Evolutionary conservation across 2,888 invertebrate species (phyloP).

Genomic region (Eumerus sabulonum): DNA sequence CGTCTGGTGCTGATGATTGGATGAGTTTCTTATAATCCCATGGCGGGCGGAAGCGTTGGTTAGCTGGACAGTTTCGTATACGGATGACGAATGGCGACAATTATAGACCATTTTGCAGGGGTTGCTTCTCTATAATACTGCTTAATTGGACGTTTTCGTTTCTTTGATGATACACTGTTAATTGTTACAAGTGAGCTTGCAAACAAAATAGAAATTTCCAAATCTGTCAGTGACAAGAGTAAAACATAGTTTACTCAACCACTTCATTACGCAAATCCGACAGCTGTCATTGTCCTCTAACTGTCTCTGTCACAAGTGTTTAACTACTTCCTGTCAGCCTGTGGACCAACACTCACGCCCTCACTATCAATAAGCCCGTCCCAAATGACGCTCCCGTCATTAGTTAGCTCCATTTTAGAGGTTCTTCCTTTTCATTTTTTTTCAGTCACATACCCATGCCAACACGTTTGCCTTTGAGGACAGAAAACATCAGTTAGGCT

Average conservation of each 20-base stretch:
- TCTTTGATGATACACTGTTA: not conserved
- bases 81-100: slow-evolving; percentile 59
- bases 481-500: slow-evolving; percentile 19
- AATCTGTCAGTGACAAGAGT: too few relatives aligned
- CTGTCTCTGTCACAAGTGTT: too few relatives aligned
- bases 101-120: slow-evolving; percentile 64
- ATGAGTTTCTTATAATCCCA: slow-evolving; percentile 14
- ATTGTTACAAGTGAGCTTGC: not conserved
- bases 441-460: slow-evolving; percentile 34
- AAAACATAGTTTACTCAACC: too few relatives aligned
- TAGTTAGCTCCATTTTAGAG: slow-evolving; percentile 39
- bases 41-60: slow-evolving; percentile 9
- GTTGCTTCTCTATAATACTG: too few relatives aligned
- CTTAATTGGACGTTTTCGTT: not conserved
- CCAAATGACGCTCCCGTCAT: slow-evolving; percentile 43
- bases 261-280: slow-evolving; percentile 10
- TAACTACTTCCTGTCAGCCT: too few relatives aligned
- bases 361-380: slow-evolving; percentile 5
- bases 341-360: not conserved
- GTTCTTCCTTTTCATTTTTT: slow-evolving; percentile 13
- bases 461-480: slow-evolving; percentile 16
- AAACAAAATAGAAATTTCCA: too few relatives aligned
- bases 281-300: slow-evolving; percentile 18
- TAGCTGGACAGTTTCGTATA: slow-evolving; percentile 33
- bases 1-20: slow-evolving; percentile 12